These are phyloP conservation scores for Rhorus exstirpatorius DNA, from an alignment of 2,888 invertebrate species.

Conservation along the genomic window DNA sequence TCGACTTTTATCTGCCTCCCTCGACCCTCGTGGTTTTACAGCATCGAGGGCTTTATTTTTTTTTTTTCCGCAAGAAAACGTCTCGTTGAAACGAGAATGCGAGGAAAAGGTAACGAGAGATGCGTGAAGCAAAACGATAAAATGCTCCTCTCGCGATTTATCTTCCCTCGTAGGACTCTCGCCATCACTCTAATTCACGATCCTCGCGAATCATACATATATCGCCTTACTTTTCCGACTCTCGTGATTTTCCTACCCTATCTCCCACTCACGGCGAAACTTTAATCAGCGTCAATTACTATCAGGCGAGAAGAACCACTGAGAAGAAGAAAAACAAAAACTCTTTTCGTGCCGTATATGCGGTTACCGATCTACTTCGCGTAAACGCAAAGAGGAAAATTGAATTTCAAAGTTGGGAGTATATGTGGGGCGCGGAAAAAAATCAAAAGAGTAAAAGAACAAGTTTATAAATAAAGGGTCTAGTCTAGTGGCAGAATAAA, in stretches of 20 bases:
- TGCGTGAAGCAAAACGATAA: slow-evolving; percentile 25
- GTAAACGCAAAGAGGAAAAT: slow-evolving; percentile 74
- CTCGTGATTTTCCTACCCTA: slow-evolving; percentile 5
- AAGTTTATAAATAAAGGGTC: not conserved
- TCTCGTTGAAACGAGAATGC: not conserved
- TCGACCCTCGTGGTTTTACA: not conserved
- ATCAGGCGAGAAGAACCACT: slow-evolving; percentile 47
- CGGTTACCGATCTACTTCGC: slow-evolving; percentile 67
- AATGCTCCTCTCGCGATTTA: slow-evolving; percentile 14
- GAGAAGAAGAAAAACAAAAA: slow-evolving; percentile 69
- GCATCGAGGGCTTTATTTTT: not conserved
- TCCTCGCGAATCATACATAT: slow-evolving; percentile 26
- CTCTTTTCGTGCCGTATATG: slow-evolving; percentile 72
- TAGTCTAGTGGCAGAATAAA: not conserved
- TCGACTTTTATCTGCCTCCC: not conserved
- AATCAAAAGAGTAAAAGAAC: slow-evolving; percentile 4
- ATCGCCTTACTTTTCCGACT: not conserved
- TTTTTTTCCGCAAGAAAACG: not conserved
- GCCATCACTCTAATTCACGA: not conserved
- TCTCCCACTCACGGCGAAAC: slow-evolving; percentile 71
- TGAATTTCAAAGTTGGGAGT: slow-evolving; percentile 75
- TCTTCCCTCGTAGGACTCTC: not conserved
- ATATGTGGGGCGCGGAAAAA: slow-evolving; percentile 44
- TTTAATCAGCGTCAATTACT: slow-evolving; percentile 82
- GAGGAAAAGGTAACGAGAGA: not conserved